Percentiles rank a stretch among this genome's conserved stretches.
These are phyloP conservation scores for Ophion costatus DNA, from an alignment of 2,888 invertebrate species.

Conservation along the genomic window DNA sequence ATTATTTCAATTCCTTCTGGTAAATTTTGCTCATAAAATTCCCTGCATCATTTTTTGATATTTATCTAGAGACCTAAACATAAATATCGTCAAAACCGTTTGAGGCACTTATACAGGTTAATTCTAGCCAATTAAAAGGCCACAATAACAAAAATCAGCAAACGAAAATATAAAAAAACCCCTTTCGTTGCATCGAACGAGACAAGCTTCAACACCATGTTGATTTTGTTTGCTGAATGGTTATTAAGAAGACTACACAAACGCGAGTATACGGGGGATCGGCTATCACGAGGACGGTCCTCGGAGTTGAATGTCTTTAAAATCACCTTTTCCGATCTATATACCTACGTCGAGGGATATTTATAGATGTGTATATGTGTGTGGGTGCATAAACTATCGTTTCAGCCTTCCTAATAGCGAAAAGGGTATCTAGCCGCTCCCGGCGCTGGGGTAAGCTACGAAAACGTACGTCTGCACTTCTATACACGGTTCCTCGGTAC, in stretches of 20 bases:
- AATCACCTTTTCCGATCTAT: background rate
- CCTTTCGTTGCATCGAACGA: too few species aligned
- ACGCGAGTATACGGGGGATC: background rate
- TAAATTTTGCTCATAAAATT: too few species aligned
- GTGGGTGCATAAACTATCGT: slow-evolving; percentile 52
- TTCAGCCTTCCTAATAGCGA: slow-evolving; percentile 39
- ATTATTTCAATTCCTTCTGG: too few species aligned
- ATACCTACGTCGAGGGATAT: background rate
- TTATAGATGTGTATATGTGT: background rate
- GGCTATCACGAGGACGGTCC: background rate
- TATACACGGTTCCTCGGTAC: slow-evolving; percentile 44
- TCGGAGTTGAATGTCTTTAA: background rate
- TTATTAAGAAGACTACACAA: background rate
- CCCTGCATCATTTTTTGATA: too few species aligned
- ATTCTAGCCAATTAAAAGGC: too few species aligned
- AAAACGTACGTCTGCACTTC: slow-evolving; percentile 50
- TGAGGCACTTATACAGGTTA: too few species aligned
- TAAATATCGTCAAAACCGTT: too few species aligned
- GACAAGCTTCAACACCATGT: too few species aligned
- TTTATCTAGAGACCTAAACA: too few species aligned
- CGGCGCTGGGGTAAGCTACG: slow-evolving; percentile 42
- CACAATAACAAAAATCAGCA: too few species aligned
- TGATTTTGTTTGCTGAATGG: too few species aligned
- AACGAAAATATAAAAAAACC: too few species aligned
- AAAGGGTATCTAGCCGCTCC: slow-evolving; percentile 43